Evolutionary conservation across 2,888 invertebrate genomes (phyloP).

Genomic region (Cabera pusaria): DNA sequence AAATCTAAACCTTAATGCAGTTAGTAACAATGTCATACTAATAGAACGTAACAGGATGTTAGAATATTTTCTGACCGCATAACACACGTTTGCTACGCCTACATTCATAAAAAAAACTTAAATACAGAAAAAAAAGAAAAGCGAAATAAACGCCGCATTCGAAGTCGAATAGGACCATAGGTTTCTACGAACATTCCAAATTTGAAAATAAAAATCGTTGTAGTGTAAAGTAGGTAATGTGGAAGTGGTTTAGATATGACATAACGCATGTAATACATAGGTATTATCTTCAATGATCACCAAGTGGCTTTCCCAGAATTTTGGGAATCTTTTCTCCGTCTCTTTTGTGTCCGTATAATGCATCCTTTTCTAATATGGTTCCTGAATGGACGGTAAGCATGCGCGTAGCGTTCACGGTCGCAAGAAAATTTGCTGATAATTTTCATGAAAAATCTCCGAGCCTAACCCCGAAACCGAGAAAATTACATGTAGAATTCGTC

Average conservation of each 20-base stretch:
- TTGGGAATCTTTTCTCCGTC: slow-evolving; percentile 49
- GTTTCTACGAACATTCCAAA: neutral
- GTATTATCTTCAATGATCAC: slow-evolving; percentile 30
- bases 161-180: slow-evolving; percentile 10
- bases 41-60: slow-evolving; percentile 16
- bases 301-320: slow-evolving; percentile 54
- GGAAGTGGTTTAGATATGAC: too few relatives aligned
- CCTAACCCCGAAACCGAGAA: slow-evolving; percentile 21
- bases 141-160: slow-evolving; percentile 3
- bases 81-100: slow-evolving; percentile 1
- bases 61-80: slow-evolving; percentile 4
- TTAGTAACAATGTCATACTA: slow-evolving; percentile 48
- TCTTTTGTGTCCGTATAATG: slow-evolving; percentile 38
- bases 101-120: too few relatives aligned
- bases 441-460: slow-evolving; percentile 31
- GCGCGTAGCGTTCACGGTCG: slow-evolving; percentile 51
- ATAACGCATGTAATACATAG: slow-evolving; percentile 27
- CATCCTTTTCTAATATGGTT: slow-evolving; percentile 53
- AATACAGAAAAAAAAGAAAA: slow-evolving; percentile 5
- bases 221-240: too few relatives aligned
- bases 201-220: neutral
- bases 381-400: slow-evolving; percentile 70
- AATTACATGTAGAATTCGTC: slow-evolving; percentile 10
- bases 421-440: slow-evolving; percentile 32
- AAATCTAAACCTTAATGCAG: slow-evolving; percentile 64